Conservation (phyloP, 1,140 invertebrate genomes). For the Oncopodura yosiiana region DNA sequence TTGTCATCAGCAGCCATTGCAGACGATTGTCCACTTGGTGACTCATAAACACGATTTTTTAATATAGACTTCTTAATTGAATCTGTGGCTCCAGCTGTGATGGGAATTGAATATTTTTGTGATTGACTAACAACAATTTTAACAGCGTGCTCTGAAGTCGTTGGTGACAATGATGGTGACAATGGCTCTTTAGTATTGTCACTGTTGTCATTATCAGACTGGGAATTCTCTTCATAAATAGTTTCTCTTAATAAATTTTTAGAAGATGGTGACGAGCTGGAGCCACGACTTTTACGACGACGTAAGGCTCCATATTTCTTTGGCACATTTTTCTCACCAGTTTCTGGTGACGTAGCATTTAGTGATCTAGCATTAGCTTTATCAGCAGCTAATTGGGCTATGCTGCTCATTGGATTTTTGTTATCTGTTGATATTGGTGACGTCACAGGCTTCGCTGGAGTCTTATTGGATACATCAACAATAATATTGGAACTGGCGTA, state of each 20-base stretch:
- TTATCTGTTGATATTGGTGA: neutral
- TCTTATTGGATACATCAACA: neutral
- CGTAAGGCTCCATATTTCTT: slow-evolving; percentile 30
- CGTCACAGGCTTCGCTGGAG: neutral
- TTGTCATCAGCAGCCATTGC: neutral
- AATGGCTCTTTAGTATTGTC: neutral
- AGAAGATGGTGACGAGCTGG: neutral
- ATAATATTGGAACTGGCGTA: neutral
- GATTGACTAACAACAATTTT: slow-evolving; percentile 32
- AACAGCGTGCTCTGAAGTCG: slow-evolving; percentile 17
- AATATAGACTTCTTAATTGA: slow-evolving; percentile 34
- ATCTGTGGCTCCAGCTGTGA: slow-evolving; percentile 1
- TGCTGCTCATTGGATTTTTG: neutral
- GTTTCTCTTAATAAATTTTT: slow-evolving; percentile 30
- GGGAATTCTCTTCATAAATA: slow-evolving; percentile 32
- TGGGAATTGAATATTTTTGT: too few relatives aligned
- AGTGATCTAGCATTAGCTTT: neutral
- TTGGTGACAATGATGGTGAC: neutral
- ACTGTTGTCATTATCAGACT: neutral
- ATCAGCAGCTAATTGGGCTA: neutral
- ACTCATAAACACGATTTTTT: slow-evolving; percentile 27
- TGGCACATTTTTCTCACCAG: neutral
- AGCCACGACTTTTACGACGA: slow-evolving; percentile 8
- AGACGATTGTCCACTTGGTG: neutral
- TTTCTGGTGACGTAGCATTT: neutral